A percentile compares a stretch with the other conserved stretches of the same genome.
Evolutionary conservation across 1,140 invertebrate species (phyloP).

Genomic region (Arion vulgaris): DNA sequence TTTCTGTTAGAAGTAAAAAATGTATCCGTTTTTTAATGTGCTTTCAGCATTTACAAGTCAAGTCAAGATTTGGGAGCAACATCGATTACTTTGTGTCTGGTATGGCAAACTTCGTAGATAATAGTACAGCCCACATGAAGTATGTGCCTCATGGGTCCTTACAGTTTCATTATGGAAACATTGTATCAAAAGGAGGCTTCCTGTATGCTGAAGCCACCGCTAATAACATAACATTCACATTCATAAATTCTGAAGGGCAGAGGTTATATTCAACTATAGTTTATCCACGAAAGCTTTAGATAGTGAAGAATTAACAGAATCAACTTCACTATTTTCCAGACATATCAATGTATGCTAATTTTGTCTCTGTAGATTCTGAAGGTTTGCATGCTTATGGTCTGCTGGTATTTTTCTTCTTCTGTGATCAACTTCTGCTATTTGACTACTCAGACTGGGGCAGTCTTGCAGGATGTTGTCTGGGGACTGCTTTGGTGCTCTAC

Average conservation of each 20-base stretch:
- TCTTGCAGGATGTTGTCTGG: too few relatives aligned
- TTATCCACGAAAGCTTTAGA: constrained; percentile 41
- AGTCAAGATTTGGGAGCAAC: constrained; percentile 44
- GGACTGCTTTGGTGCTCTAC: too few relatives aligned
- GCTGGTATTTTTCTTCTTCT: too few relatives aligned
- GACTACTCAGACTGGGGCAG: too few relatives aligned
- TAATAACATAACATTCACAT: constrained; percentile 69
- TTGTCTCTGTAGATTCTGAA: too few relatives aligned
- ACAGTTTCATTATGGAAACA: constrained; percentile 71
- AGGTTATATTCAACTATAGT: constrained; percentile 41
- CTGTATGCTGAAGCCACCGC: constrained; percentile 62
- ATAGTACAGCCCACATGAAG: constrained; percentile 57
- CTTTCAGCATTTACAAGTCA: constrained; percentile 62
- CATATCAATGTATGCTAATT: too few relatives aligned
- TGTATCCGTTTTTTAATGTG: too few relatives aligned
- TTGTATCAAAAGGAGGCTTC: constrained; percentile 68
- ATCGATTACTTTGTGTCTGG: constrained; percentile 72
- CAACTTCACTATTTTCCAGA: too few relatives aligned
- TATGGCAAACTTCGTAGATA: constrained; percentile 71
- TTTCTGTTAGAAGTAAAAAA: too few relatives aligned
- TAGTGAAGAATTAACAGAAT: too few relatives aligned
- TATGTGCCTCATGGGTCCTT: constrained; percentile 63
- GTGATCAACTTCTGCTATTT: too few relatives aligned
- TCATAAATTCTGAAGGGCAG: constrained; percentile 58
- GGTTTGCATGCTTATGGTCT: too few relatives aligned